Evolutionary conservation across 2,113 vertebrate species (phyloP).

Genomic region (Phylloscopus trochiloides): DNA sequence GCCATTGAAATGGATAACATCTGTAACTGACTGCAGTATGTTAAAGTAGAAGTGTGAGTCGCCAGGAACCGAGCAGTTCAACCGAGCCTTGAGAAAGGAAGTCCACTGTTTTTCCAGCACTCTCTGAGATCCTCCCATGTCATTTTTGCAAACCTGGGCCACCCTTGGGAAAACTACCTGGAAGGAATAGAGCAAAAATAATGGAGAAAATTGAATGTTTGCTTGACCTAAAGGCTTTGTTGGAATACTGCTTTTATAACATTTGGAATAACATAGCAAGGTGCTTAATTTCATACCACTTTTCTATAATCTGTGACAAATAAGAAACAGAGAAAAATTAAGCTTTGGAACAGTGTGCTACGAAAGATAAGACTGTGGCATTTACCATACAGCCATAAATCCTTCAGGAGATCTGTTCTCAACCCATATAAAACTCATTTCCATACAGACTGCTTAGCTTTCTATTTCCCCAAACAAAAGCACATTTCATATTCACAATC

Average conservation of each 20-base stretch:
- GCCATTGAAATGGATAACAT: constrained; percentile 90
- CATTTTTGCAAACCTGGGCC: constrained; percentile 95
- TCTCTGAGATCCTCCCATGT: constrained; percentile 93
- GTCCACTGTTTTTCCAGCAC: constrained; percentile 99
- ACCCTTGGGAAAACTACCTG: constrained; percentile 97
- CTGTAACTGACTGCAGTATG: constrained; percentile 95
- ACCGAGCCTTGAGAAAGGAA: constrained; percentile 93
- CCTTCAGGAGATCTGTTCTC: constrained; percentile 74
- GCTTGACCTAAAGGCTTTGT: background rate
- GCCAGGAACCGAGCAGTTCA: constrained; percentile 97
- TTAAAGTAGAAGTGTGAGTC: constrained; percentile 99
- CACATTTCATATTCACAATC: constrained; percentile 69
- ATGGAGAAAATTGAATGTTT: background rate
- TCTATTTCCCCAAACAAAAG: constrained; percentile 77
- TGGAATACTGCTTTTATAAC: constrained; percentile 11
- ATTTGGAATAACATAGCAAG: constrained; percentile 14
- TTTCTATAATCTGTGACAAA: constrained; percentile 69
- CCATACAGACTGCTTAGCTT: constrained; percentile 77
- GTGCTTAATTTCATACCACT: constrained; percentile 60
- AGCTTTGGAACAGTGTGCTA: constrained; percentile 60
- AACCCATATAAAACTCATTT: constrained; percentile 79
- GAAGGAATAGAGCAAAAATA: background rate
- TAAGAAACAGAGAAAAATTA: constrained; percentile 47
- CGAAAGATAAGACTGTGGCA: constrained; percentile 77
- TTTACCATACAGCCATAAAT: constrained; percentile 76